Evolutionary conservation across 2,888 invertebrate genomes (phyloP).

Genomic region (Epinotia nisella): DNA sequence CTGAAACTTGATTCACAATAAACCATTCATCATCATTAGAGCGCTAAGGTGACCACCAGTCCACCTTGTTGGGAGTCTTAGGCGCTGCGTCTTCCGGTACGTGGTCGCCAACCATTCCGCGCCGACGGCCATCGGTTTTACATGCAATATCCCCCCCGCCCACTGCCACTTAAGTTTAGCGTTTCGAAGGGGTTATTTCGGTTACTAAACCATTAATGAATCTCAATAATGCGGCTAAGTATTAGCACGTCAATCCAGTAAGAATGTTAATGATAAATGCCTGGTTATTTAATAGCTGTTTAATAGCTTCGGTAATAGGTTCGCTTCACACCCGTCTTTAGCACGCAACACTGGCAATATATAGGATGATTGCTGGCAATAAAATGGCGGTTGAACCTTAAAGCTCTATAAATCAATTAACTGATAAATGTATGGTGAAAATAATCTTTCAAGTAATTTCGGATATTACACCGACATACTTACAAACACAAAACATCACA

Average conservation of each 20-base stretch:
- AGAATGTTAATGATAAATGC: constrained; percentile 30
- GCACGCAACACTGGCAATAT: constrained; percentile 19
- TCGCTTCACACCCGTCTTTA: constrained; percentile 25
- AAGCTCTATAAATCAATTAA: not conserved
- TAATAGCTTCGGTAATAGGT: constrained; percentile 29
- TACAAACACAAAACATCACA: not conserved
- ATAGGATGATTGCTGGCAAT: constrained; percentile 1
- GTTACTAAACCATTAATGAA: constrained; percentile 9
- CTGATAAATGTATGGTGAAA: not conserved
- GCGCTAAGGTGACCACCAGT: too few species aligned
- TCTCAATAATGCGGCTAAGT: not conserved
- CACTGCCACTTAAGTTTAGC: too few species aligned
- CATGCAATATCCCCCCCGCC: too few species aligned
- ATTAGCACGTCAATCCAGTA: constrained; percentile 18
- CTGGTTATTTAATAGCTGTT: constrained; percentile 20
- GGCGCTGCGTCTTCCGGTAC: too few species aligned
- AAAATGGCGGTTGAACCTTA: not conserved
- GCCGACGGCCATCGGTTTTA: too few species aligned
- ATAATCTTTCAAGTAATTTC: too few species aligned
- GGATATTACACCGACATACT: not conserved
- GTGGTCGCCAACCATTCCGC: too few species aligned
- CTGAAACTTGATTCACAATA: not conserved
- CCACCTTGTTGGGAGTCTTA: too few species aligned
- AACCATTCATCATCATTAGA: too few species aligned
- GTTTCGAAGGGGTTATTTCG: not conserved